Percentiles rank a stretch among this genome's conserved stretches.
Conservation (phyloP, 2,797 vertebrate genomes). For the Malurus leucopterus region DNA sequence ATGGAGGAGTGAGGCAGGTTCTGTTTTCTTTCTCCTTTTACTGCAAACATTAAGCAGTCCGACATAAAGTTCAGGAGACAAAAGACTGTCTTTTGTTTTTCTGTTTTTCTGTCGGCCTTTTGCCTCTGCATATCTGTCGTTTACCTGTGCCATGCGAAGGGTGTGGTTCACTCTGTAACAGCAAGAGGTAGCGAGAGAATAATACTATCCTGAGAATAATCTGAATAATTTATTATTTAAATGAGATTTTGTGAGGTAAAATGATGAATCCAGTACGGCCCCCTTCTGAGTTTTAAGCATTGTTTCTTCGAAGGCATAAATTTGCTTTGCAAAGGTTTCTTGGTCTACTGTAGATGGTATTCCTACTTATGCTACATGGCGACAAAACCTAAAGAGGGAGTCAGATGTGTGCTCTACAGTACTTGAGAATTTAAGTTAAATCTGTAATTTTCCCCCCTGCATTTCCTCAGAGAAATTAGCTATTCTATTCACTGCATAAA, state of each 20-base stretch:
- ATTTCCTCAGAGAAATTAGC: constrained; percentile 96
- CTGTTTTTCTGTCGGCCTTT: neutral
- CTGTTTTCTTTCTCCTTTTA: neutral
- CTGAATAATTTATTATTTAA: constrained; percentile 25
- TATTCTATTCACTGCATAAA: constrained; percentile 97
- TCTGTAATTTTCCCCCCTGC: constrained; percentile 83
- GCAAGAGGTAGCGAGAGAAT: neutral
- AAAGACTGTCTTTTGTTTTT: neutral
- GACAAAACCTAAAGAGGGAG: constrained; percentile 71
- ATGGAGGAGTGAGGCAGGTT: neutral
- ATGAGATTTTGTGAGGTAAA: constrained; percentile 36
- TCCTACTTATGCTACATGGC: constrained; percentile 37
- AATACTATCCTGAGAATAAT: neutral
- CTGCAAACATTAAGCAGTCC: neutral
- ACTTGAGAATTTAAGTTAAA: constrained; percentile 87
- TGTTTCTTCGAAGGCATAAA: constrained; percentile 51
- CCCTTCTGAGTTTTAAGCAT: constrained; percentile 7
- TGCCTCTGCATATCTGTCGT: neutral
- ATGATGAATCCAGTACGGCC: neutral
- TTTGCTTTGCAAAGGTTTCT: constrained; percentile 20
- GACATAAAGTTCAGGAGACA: constrained; percentile 27
- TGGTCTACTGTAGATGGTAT: neutral
- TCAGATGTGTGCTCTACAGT: constrained; percentile 76
- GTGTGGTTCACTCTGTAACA: neutral
- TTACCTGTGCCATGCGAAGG: neutral